Conservation (phyloP, 2,113 vertebrate species). For the Regulus satrapa region DNA sequence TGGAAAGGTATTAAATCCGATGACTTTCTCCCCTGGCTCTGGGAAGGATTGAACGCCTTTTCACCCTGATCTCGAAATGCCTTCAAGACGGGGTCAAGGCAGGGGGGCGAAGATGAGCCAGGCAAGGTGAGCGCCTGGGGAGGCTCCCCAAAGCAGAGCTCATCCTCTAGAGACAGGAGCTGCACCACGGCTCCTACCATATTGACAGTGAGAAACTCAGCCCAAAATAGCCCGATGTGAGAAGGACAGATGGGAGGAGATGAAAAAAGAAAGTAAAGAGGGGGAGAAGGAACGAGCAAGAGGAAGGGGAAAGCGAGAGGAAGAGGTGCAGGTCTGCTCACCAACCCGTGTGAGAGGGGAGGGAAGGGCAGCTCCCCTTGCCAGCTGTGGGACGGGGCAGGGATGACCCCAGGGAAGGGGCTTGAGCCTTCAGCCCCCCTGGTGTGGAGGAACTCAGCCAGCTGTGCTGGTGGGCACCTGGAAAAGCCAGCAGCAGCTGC, state of each 20-base stretch:
- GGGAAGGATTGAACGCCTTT: background rate
- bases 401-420: background rate
- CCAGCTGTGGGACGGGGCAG: rapidly evolving
- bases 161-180: background rate
- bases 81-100: background rate
- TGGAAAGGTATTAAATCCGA: background rate
- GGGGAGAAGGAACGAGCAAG: background rate
- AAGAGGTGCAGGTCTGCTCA: background rate
- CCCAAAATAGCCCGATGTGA: conserved; percentile 46
- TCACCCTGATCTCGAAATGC: rapidly evolving
- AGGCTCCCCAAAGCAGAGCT: background rate
- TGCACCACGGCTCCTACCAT: background rate
- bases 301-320: background rate
- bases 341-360: background rate
- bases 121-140: background rate
- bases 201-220: conserved; percentile 41
- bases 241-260: conserved; percentile 52
- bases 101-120: background rate
- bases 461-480: background rate
- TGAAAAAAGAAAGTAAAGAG: conserved; percentile 51
- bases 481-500: background rate
- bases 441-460: background rate
- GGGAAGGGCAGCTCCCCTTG: background rate
- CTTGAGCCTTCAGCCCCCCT: background rate
- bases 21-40: background rate